Base-by-base conservation (phyloP, 2,113 vertebrate genomes). In the Lampris incognitus region DNA sequence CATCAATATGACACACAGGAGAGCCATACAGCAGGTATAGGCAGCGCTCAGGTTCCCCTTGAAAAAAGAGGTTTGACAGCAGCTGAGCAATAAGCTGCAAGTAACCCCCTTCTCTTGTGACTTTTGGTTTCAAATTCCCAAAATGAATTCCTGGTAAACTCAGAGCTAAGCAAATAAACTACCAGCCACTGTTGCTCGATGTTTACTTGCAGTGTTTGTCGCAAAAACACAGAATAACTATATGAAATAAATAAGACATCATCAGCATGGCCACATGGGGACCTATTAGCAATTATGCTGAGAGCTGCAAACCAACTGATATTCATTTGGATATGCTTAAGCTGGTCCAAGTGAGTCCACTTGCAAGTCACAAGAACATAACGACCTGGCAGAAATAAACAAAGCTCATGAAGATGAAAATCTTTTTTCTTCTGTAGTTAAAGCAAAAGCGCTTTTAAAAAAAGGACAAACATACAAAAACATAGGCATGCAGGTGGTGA, bases 221-320 rank as follows among this genome's bases (percentile, higher is more conserved):
- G 24, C 75, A 61, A 40, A 66, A 73, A 49, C 9, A 60, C 4
- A 61, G 9, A 64, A 11, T 63, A 66, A 81, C 58, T 66, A 52
- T 50, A 36, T 68, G 54, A 78, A 70, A 79, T 84, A 78, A 81
- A 85, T 83, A 85, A 66, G 48, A 78, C 49, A 78, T 82, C 81
- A 76, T 75, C 52, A 75, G 72, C 68, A 69, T 61, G 69, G 76
- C 81, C 84, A 81, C 88, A 81, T 5, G 9, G 91, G 86, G 82
- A 85, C 79, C 76, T 81, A 87, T 88, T 86, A 91, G 64, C 73
- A 39, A 49, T 52, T 0, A 2, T 58, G 66, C 51, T 64, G 78
- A 64, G 36, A 79, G 71, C 80, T 50, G 63, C 69, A 52, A 81
- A 74, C 74, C 62, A 77, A 56, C 50, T 81, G 49, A 40, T 66